Evolutionary conservation across 2,888 invertebrate species (phyloP), one percentile per base, ranked within the genome.

Genomic region (Dorcus hopei): DNA sequence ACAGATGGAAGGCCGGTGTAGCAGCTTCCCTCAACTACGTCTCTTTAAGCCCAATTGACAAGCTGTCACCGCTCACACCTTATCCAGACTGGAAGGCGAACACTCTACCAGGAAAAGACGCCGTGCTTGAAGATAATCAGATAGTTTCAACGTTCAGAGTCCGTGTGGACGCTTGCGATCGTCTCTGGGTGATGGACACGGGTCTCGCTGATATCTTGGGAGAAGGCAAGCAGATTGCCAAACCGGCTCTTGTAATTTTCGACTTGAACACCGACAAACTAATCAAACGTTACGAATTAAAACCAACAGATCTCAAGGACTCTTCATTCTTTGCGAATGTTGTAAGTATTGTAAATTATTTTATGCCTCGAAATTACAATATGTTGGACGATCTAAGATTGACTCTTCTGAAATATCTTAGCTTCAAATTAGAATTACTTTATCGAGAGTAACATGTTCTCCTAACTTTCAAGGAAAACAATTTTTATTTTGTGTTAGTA

Each of bases 181-280:
- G 93, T 47, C 81, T 93, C 7, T 93, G 93, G 92, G 87, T 90
- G 4, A 83, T 93, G 77, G 92, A 93, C 72, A 87, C 90, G 0
- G 93, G 91, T 54, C 77, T 90, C 40, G 86, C 88, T 43, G 89
- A 91, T 72, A 89, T 91, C 76, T 78, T 86, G 52, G 91, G 90
- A 72, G 78, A 78, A 33, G 80, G 82, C 40, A 85, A 86, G 65
- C 87, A 81, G 80, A 82, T 83, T 14, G 80, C 83, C 1, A 85
- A 85, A 2, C 85, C 87, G 6, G 84, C 88, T 0, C 81, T 91
- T 45, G 84, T 87, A 2, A 83, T 90, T 56, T 90, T 86, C 68
- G 91, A 92, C 71, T 79, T 93, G 57, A 90, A 88, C 62, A 91
- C 89, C 0, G 87, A 93, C 72, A 80, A 84, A 72, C 78, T 92